These are phyloP conservation scores for Pseudomyrmex flavicornis DNA, from an alignment of 1,140 invertebrate species.

Conservation along the genomic window DNA sequence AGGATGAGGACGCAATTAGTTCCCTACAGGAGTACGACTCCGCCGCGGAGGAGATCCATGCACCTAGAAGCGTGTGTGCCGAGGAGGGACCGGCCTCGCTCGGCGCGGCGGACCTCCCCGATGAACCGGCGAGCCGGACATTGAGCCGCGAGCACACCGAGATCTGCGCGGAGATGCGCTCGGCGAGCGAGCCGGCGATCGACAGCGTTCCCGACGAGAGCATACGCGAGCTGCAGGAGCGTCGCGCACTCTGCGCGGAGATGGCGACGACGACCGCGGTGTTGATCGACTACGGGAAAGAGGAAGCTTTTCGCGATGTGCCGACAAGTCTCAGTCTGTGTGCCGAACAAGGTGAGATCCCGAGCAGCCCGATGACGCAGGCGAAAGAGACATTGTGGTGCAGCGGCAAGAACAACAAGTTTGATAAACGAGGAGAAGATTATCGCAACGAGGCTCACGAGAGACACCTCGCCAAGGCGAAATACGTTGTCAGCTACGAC, in stretches of 20 bases:
- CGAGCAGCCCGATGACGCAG: conserved; percentile 81
- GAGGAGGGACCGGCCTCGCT: conserved; percentile 85
- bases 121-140: conserved; percentile 76
- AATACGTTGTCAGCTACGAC: conserved; percentile 81
- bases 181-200: conserved; percentile 81
- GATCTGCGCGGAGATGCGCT: conserved; percentile 83
- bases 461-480: conserved; percentile 74
- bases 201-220: conserved; percentile 81
- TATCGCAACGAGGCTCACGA: conserved; percentile 52
- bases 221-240: conserved; percentile 80
- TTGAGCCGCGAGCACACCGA: conserved; percentile 80
- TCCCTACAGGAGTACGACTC: conserved; percentile 83
- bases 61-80: conserved; percentile 83
- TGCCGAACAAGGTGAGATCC: conserved; percentile 82
- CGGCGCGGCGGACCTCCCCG: conserved; percentile 74
- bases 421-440: conserved; percentile 12
- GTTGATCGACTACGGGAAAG: conserved; percentile 79
- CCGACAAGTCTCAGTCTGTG: conserved; percentile 80
- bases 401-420: conserved; percentile 49
- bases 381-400: conserved; percentile 77
- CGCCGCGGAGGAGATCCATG: conserved; percentile 82
- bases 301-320: conserved; percentile 80
- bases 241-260: conserved; percentile 79
- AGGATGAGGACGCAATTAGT: conserved; percentile 78
- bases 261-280: conserved; percentile 62